These are phyloP conservation scores for Ptychochromis oligacanthus DNA, from an alignment of 2,113 vertebrate species.

Conservation along the genomic window DNA sequence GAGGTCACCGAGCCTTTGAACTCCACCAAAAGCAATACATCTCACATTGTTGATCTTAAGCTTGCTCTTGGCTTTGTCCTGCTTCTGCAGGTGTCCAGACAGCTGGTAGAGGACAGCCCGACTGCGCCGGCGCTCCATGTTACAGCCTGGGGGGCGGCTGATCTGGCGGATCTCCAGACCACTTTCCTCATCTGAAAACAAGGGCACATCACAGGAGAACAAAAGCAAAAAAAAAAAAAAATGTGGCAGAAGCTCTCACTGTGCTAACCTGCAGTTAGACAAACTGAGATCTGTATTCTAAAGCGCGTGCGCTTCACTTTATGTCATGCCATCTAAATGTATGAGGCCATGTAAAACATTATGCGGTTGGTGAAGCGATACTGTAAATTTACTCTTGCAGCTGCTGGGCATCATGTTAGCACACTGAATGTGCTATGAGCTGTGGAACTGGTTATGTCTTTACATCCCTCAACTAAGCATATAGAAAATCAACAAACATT, in stretches of 20 bases:
- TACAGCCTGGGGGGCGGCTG: conserved; percentile 78
- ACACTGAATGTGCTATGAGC: too few relatives aligned
- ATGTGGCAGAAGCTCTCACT: neutral
- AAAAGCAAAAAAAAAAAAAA: neutral
- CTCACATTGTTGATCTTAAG: conserved; percentile 86
- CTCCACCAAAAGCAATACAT: neutral
- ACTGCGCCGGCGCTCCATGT: conserved; percentile 81
- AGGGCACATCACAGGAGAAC: neutral
- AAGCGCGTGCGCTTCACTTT: too few relatives aligned
- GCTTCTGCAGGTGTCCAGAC: conserved; percentile 86
- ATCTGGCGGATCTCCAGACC: conserved; percentile 78
- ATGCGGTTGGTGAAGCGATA: neutral
- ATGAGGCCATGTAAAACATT: neutral
- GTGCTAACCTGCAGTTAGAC: neutral
- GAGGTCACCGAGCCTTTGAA: neutral
- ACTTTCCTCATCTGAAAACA: conserved; percentile 73
- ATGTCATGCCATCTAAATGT: too few relatives aligned
- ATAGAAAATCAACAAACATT: neutral
- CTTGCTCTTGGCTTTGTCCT: conserved; percentile 84
- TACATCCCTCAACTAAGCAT: neutral
- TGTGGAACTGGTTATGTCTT: neutral
- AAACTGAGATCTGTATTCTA: neutral
- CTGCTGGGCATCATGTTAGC: neutral
- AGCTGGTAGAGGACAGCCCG: conserved; percentile 85
- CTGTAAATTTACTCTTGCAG: neutral